These are phyloP conservation scores for Corvus moneduloides DNA, from an alignment of 2,113 vertebrate genomes.

Conservation along the genomic window DNA sequence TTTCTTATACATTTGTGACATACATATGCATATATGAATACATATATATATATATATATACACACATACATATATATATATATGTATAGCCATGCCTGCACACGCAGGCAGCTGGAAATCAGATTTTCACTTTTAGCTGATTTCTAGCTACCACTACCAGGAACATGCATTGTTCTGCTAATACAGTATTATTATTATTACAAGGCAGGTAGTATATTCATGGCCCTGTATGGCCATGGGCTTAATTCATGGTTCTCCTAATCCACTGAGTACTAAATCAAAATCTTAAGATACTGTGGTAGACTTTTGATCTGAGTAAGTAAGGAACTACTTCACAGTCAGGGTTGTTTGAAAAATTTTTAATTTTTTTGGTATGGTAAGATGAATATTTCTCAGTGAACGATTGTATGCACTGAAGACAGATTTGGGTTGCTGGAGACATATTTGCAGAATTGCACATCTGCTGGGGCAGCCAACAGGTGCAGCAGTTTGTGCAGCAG, in stretches of 20 bases:
- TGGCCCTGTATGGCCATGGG: not conserved
- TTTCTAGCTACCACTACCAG: not conserved
- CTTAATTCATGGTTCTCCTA: not conserved
- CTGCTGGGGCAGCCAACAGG: not conserved
- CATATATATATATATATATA: not conserved
- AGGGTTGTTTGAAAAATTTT: not conserved
- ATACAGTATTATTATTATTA: not conserved
- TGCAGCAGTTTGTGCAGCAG: not conserved
- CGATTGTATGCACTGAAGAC: rapidly evolving
- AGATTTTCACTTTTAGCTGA: not conserved
- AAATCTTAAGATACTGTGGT: not conserved
- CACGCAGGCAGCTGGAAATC: not conserved
- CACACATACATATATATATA: not conserved
- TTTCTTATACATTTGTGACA: not conserved
- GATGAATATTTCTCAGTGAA: not conserved
- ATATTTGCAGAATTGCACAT: not conserved
- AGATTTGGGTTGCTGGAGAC: not conserved
- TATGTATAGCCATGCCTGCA: not conserved
- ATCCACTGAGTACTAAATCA: not conserved
- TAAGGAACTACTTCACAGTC: not conserved
- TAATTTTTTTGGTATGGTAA: not conserved
- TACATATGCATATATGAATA: not conserved
- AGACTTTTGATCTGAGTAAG: not conserved
- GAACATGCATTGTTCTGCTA: not conserved
- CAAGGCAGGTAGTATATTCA: not conserved